A percentile compares a stretch with the other conserved stretches of the same genome.
Conservation (phyloP, 2,113 vertebrate species). For the Apeltes quadracus region DNA sequence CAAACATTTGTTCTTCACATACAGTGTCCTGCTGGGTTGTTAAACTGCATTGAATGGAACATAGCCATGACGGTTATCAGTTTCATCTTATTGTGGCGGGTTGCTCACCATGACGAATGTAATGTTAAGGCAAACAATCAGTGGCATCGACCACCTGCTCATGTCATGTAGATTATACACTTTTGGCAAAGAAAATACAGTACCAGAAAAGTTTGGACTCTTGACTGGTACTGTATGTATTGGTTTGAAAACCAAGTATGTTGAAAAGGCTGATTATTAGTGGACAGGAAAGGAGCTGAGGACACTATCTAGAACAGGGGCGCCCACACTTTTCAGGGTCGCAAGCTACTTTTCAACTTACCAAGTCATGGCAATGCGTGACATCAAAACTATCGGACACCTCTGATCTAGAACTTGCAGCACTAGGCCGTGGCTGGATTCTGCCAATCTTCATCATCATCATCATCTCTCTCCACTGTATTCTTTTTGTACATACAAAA, state of each 20-base stretch:
- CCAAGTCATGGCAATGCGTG: no score
- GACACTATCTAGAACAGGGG: slow-evolving; percentile 16
- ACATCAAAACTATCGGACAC: no score
- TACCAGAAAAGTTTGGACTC: no score
- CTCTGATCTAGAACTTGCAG: background rate
- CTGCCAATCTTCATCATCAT: background rate
- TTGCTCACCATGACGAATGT: background rate
- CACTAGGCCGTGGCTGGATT: background rate
- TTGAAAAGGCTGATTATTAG: background rate
- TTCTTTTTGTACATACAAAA: no score
- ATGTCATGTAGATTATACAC: background rate
- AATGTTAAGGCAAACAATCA: background rate
- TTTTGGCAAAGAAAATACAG: background rate
- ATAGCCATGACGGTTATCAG: background rate
- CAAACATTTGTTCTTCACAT: background rate
- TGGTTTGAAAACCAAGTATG: background rate
- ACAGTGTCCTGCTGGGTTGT: background rate
- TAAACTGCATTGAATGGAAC: background rate
- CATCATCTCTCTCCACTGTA: no score
- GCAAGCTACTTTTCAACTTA: no score
- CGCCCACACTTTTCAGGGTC: no score
- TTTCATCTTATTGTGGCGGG: background rate
- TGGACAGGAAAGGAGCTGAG: background rate
- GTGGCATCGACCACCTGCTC: background rate
- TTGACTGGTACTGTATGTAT: no score